Evolutionary conservation across 2,113 vertebrate genomes (phyloP).

Genomic region (Cygnus buccinator): DNA sequence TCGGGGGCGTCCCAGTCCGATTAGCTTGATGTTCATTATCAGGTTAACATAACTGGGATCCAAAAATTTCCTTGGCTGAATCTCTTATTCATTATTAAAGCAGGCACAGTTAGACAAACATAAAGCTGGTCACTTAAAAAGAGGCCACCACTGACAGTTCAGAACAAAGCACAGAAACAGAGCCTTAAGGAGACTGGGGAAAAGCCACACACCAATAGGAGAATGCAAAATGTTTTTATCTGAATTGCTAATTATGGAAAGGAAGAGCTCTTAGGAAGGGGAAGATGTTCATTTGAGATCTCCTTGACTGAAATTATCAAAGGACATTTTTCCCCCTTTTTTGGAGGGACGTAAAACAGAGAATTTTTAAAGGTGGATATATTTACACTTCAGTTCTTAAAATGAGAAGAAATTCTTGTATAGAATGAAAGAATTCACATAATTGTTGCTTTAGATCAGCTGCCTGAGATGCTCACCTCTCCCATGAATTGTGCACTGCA

Average conservation of each 20-base stretch:
- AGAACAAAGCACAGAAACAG: background rate
- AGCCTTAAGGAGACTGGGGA: background rate
- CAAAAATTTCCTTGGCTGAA: background rate
- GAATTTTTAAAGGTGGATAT: background rate
- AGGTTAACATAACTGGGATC: background rate
- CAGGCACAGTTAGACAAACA: background rate
- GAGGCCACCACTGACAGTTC: background rate
- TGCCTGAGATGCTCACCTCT: background rate
- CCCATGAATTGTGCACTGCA: background rate
- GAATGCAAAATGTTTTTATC: background rate
- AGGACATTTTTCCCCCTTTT: background rate
- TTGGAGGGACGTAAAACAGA: background rate
- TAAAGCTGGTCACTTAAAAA: background rate
- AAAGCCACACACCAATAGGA: background rate
- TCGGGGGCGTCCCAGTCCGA: background rate
- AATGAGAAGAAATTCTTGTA: background rate
- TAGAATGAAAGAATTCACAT: background rate
- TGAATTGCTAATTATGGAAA: background rate
- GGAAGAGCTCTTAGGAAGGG: background rate
- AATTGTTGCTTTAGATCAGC: background rate
- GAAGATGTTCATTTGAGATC: background rate
- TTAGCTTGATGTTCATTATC: background rate
- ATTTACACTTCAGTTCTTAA: background rate
- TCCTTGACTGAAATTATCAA: background rate
- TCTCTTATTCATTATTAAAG: background rate